Conservation (phyloP, 2,797 vertebrate genomes). For the Phrynocephalus guinanensis region DNA sequence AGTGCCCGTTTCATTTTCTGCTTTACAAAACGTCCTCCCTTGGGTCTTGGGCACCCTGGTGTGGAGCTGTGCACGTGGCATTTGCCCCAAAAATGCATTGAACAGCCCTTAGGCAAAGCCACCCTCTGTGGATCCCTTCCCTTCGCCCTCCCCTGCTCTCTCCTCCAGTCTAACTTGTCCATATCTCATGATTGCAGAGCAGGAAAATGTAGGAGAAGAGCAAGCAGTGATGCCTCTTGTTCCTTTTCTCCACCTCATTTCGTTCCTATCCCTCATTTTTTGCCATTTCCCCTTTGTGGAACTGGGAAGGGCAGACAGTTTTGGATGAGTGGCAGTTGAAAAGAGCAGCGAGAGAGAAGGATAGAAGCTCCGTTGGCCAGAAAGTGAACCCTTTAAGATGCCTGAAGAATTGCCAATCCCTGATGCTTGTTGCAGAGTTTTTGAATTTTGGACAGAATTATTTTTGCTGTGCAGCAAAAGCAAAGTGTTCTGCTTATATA, state of each 20-base stretch:
- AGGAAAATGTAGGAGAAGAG: neutral
- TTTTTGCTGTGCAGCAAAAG: too few species aligned
- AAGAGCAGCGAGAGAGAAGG: neutral
- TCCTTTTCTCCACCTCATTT: neutral
- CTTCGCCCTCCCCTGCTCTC: too few species aligned
- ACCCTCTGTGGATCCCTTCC: too few species aligned
- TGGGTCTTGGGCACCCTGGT: neutral
- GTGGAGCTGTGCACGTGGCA: too few species aligned
- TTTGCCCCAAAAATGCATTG: neutral
- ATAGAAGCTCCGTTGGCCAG: neutral
- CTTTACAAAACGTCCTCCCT: neutral
- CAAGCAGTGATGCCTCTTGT: neutral
- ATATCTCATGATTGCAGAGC: neutral
- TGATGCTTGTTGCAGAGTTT: too few species aligned
- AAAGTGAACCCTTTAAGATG: too few species aligned
- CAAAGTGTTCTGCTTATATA: too few species aligned
- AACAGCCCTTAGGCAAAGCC: neutral
- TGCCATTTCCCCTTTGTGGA: neutral
- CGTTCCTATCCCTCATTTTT: neutral
- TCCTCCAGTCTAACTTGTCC: neutral
- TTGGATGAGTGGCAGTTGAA: neutral
- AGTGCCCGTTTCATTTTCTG: neutral
- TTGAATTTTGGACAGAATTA: too few species aligned
- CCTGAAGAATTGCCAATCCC: too few species aligned
- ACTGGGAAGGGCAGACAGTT: too few species aligned